These are phyloP conservation scores for Cynocephalus volans DNA, from an alignment of 2,113 vertebrate genomes.

Conservation along the genomic window DNA sequence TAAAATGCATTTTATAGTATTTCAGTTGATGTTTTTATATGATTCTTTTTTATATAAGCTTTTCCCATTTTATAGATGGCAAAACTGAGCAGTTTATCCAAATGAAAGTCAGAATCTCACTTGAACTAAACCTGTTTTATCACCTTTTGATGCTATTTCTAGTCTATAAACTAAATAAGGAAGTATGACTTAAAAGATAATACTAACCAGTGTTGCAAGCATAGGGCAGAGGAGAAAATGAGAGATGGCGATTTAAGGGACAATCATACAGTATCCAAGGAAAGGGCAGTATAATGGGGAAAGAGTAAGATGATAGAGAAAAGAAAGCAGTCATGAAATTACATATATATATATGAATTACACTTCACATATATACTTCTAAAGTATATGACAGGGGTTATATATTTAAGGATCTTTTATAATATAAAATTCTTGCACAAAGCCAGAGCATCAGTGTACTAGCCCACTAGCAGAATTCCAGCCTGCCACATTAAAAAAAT, in stretches of 20 bases:
- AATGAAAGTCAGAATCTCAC: constrained; percentile 14
- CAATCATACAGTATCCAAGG: not conserved
- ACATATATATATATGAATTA: not conserved
- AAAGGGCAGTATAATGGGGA: not conserved
- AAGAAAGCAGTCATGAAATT: not conserved
- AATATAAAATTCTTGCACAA: not conserved
- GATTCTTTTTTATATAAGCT: constrained; percentile 59
- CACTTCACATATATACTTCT: not conserved
- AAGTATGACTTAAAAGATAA: not conserved
- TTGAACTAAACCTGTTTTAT: not conserved
- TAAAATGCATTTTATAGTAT: not conserved
- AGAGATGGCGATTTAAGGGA: not conserved
- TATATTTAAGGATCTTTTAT: not conserved
- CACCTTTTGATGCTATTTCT: not conserved
- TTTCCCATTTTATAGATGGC: constrained; percentile 82
- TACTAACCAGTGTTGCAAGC: not conserved
- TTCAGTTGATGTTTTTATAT: not conserved
- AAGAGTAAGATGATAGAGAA: not conserved
- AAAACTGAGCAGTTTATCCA: constrained; percentile 77
- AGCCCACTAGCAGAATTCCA: constrained; percentile 22
- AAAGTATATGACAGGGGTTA: not conserved
- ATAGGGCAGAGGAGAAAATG: not conserved
- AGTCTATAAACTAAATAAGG: not conserved
- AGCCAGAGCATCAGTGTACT: not conserved
- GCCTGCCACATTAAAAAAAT: not conserved